These are phyloP conservation scores for Todiramphus chloris DNA, from an alignment of 2,113 vertebrate species.

Conservation along the genomic window DNA sequence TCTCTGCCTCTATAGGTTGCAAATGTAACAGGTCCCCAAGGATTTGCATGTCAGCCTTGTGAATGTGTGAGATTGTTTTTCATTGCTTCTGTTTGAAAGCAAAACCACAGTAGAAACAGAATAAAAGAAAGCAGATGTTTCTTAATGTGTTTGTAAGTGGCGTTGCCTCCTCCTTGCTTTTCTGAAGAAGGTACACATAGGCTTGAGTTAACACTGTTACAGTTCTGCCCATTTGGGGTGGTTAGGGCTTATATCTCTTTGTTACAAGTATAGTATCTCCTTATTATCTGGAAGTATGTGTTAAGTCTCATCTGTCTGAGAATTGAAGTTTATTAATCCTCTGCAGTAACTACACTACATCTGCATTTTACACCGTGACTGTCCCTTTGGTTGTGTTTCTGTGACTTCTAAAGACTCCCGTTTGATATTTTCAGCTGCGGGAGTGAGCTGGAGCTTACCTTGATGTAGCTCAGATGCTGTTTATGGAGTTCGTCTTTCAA, in stretches of 20 bases:
- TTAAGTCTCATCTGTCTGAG: not conserved
- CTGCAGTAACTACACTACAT: not conserved
- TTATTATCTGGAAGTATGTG: not conserved
- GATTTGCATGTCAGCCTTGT: not conserved
- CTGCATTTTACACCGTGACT: not conserved
- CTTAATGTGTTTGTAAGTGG: not conserved
- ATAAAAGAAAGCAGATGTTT: not conserved
- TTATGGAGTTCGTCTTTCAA: not conserved
- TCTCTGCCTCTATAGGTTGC: not conserved
- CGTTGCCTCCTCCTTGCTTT: not conserved
- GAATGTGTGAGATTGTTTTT: not conserved
- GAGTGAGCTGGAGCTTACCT: not conserved
- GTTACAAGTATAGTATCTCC: not conserved
- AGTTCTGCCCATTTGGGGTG: not conserved
- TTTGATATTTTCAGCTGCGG: not conserved
- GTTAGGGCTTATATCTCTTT: not conserved
- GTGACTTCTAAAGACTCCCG: not conserved
- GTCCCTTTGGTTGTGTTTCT: not conserved
- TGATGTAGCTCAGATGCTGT: not conserved
- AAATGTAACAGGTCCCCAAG: not conserved
- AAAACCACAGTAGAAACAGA: not conserved
- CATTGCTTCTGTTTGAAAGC: not conserved
- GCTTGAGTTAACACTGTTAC: not conserved
- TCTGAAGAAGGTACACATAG: not conserved
- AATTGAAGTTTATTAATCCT: not conserved